A percentile compares a stretch with the other conserved stretches of the same genome.
Conservation (phyloP, 2,888 invertebrate species). For the Aphidius colemani region DNA sequence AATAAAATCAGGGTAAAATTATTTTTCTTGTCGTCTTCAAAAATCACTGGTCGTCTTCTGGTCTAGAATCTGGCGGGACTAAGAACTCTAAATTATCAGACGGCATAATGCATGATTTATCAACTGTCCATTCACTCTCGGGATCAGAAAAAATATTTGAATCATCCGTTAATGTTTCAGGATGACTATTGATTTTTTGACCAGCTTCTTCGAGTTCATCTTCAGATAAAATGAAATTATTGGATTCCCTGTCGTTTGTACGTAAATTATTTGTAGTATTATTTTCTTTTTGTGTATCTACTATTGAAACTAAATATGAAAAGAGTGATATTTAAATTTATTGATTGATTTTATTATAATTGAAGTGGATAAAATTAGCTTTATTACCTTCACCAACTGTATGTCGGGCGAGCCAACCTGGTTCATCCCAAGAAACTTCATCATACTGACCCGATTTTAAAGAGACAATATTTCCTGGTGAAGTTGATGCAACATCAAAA, state of each 20-base stretch:
- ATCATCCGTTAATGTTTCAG: conserved; percentile 64
- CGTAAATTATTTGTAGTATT: not conserved
- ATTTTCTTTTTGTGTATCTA: not conserved
- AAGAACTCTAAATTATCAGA: conserved; percentile 28
- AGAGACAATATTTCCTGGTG: conserved; percentile 65
- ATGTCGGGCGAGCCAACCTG: conserved; percentile 52
- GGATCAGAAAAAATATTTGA: conserved; percentile 71
- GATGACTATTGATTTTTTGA: conserved; percentile 57
- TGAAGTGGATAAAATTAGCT: conserved; percentile 18
- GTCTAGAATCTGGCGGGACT: conserved; percentile 61
- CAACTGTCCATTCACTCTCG: conserved; percentile 70
- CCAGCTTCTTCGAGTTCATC: conserved; percentile 32
- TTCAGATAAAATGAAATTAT: not conserved
- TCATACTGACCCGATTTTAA: conserved; percentile 67
- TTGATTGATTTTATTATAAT: not conserved
- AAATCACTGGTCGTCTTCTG: conserved; percentile 54
- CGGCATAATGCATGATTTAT: conserved; percentile 33
- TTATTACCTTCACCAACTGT: conserved; percentile 44
- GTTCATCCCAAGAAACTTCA: conserved; percentile 63
- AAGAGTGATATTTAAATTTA: too few relatives aligned
- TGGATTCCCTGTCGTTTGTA: not conserved
- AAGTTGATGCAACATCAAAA: conserved; percentile 82
- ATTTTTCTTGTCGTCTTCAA: too few relatives aligned
- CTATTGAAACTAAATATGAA: not conserved
- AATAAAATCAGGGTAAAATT: too few relatives aligned